These are phyloP conservation scores for Crocidura indochinensis DNA, from an alignment of 2,797 vertebrate genomes.

Conservation along the genomic window DNA sequence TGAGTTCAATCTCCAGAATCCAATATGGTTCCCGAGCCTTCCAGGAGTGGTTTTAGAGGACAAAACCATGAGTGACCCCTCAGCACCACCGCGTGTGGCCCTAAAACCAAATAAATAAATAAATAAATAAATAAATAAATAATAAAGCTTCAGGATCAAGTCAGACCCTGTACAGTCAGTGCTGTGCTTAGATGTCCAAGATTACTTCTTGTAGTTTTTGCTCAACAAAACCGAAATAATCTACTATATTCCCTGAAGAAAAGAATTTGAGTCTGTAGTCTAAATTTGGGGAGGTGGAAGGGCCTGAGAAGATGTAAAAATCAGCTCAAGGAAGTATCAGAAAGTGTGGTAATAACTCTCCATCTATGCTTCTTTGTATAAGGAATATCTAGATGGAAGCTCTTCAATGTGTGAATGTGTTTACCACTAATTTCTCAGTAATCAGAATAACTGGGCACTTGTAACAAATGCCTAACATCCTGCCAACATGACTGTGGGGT, in stretches of 20 bases:
- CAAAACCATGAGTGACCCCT: too few species aligned
- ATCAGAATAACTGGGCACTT: not conserved
- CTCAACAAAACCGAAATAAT: constrained; percentile 36
- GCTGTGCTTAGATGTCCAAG: not conserved
- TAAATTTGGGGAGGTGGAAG: not conserved
- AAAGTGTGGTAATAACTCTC: not conserved
- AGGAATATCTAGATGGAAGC: not conserved
- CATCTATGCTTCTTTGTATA: not conserved
- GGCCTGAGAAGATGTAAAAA: constrained; percentile 54
- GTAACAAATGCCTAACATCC: not conserved
- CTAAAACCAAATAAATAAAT: too few species aligned
- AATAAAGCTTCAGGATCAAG: not conserved
- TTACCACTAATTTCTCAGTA: not conserved
- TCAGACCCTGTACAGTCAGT: too few species aligned
- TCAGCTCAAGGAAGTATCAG: not conserved
- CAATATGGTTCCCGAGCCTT: too few species aligned
- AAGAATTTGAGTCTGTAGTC: not conserved
- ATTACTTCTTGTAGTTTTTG: not conserved
- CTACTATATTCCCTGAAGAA: constrained; percentile 51
- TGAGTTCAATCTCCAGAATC: too few species aligned
- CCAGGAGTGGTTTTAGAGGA: too few species aligned
- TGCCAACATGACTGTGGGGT: not conserved
- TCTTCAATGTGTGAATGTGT: not conserved
- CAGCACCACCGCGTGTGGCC: too few species aligned
- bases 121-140: too few species aligned